Conservation (phyloP, 2,113 vertebrate species). For the Acinonyx jubatus region DNA sequence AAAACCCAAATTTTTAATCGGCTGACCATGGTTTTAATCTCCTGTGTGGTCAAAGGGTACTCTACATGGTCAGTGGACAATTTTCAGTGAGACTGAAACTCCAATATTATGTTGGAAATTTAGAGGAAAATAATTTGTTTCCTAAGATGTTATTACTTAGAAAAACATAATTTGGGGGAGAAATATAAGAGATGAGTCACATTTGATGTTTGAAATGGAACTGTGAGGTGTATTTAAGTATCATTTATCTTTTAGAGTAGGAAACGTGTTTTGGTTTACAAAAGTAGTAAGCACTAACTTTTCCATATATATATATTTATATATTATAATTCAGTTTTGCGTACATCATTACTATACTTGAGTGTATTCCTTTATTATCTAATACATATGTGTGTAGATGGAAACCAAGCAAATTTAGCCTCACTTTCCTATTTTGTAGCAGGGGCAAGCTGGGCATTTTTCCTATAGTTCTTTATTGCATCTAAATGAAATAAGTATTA, state of each 20-base stretch:
- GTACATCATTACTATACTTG: neutral
- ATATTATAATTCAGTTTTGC: neutral
- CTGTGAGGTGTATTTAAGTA: neutral
- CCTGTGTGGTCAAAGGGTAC: neutral
- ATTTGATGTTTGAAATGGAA: neutral
- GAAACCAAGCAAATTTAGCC: neutral
- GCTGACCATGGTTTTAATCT: neutral
- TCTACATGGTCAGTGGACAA: neutral
- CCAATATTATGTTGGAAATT: neutral
- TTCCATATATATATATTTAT: neutral
- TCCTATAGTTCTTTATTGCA: neutral
- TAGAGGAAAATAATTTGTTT: constrained; percentile 30
- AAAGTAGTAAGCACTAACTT: neutral
- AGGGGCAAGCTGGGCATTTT: neutral
- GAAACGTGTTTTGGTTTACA: neutral
- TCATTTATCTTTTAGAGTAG: neutral
- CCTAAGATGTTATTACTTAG: neutral
- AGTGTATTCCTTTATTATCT: neutral
- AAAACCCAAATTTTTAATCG: neutral
- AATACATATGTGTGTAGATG: neutral
- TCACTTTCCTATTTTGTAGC: neutral
- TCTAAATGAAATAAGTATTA: neutral
- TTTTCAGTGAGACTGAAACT: neutral
- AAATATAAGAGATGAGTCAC: neutral
- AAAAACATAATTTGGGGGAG: neutral